Evolutionary conservation across 2,797 vertebrate genomes (phyloP).

Genomic region (Mormyrus hasselquistii): DNA sequence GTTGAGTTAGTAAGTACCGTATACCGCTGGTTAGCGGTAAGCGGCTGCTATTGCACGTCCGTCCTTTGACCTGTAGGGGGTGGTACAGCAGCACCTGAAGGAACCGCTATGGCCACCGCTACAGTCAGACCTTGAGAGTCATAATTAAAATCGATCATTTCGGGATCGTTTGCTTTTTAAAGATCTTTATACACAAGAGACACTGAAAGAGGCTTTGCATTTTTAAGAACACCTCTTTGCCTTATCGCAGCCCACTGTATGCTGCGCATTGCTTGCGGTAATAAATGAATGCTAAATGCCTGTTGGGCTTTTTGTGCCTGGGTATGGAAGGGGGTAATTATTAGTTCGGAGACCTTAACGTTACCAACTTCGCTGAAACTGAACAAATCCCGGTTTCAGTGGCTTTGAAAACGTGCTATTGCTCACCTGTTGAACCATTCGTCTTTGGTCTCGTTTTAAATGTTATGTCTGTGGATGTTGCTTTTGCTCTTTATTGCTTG

Average conservation of each 20-base stretch:
- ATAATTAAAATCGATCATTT: background rate
- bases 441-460: background rate
- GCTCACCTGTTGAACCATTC: background rate
- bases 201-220: background rate
- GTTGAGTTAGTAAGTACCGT: constrained; percentile 52
- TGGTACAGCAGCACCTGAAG: background rate
- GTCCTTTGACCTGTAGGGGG: background rate
- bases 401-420: background rate
- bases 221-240: background rate
- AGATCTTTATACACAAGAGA: background rate
- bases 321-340: background rate
- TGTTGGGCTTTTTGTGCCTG: background rate
- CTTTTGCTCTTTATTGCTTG: background rate
- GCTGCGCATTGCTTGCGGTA: background rate
- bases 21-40: constrained; percentile 35
- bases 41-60: background rate
- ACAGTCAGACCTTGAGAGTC: background rate
- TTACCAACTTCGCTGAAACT: background rate
- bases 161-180: background rate
- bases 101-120: background rate
- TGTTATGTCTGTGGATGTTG: background rate
- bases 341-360: background rate
- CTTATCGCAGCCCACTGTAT: background rate
- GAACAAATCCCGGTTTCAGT: background rate
- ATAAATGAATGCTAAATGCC: background rate